Evolutionary conservation across 2,888 invertebrate species (phyloP).

Genomic region (Leptinotarsa haldemani): DNA sequence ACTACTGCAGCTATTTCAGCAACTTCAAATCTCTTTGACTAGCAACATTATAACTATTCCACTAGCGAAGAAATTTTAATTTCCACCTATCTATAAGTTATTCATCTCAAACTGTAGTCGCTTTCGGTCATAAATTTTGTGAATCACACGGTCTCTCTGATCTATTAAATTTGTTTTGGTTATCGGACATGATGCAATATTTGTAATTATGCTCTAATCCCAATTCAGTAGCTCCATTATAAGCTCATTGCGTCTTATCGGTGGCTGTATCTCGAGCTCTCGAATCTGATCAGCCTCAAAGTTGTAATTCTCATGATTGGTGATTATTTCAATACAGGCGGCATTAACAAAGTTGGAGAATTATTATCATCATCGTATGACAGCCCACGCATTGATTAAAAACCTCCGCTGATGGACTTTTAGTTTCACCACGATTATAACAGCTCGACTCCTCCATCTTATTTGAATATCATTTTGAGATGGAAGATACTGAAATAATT

Average conservation of each 20-base stretch:
- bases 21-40: too few species aligned
- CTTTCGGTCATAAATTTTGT: too few species aligned
- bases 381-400: constrained; percentile 11
- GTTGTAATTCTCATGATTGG: constrained; percentile 12
- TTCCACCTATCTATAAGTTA: too few species aligned
- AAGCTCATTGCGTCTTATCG: constrained; percentile 4
- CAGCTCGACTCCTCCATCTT: constrained; percentile 17
- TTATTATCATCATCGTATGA: constrained; percentile 5
- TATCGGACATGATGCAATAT: neutral
- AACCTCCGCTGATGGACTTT: constrained; percentile 15
- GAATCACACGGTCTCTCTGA: neutral
- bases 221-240: constrained; percentile 18
- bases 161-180: neutral
- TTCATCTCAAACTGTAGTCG: too few species aligned
- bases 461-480: constrained; percentile 17
- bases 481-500: constrained; percentile 24
- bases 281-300: constrained; percentile 10
- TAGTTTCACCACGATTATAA: neutral
- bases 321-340: constrained; percentile 13
- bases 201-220: constrained; percentile 11
- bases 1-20: too few species aligned
- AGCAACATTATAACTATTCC: too few species aligned
- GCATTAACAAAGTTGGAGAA: constrained; percentile 11
- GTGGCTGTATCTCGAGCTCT: constrained; percentile 17
- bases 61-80: too few species aligned